phyloP scores from a whole-genome alignment of 2,888 invertebrate genomes.

The Seladonia tumulorum region DNA sequence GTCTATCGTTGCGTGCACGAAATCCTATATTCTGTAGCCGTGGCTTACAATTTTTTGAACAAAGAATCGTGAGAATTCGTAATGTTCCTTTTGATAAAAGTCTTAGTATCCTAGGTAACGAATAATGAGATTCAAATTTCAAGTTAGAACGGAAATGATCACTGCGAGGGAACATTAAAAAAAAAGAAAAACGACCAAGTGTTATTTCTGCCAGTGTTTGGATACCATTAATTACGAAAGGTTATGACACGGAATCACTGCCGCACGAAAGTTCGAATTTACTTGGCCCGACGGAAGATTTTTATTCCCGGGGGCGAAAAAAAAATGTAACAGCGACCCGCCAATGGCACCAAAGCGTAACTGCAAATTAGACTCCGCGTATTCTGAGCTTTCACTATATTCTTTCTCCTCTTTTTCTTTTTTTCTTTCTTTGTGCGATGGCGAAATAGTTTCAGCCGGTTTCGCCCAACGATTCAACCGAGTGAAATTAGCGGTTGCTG shows the following conservation, averaged over 20 bases:
- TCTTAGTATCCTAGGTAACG: neutral
- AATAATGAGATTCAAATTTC: neutral
- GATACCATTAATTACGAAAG: neutral
- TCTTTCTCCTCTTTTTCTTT: neutral
- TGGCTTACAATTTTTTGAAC: neutral
- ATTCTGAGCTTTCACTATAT: slow-evolving; percentile 8
- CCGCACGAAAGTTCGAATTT: neutral
- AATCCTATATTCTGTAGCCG: too few relatives aligned
- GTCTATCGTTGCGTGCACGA: neutral
- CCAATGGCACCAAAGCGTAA: slow-evolving; percentile 7
- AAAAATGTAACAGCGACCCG: neutral
- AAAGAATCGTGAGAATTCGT: neutral
- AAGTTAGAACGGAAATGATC: neutral
- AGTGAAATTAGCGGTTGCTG: slow-evolving; percentile 32
- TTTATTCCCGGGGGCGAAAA: neutral
- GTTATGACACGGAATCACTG: neutral
- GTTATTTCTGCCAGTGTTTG: neutral
- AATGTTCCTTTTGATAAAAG: neutral
- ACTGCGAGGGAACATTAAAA: neutral
- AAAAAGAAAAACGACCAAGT: neutral
- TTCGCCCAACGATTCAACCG: neutral
- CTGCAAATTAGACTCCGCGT: slow-evolving; percentile 38
- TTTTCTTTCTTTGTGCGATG: neutral
- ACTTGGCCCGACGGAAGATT: slow-evolving; percentile 1
- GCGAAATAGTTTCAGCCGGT: neutral